These are phyloP conservation scores for Sminthopsis crassicaudata DNA, from an alignment of 2,113 vertebrate species.

Conservation along the genomic window DNA sequence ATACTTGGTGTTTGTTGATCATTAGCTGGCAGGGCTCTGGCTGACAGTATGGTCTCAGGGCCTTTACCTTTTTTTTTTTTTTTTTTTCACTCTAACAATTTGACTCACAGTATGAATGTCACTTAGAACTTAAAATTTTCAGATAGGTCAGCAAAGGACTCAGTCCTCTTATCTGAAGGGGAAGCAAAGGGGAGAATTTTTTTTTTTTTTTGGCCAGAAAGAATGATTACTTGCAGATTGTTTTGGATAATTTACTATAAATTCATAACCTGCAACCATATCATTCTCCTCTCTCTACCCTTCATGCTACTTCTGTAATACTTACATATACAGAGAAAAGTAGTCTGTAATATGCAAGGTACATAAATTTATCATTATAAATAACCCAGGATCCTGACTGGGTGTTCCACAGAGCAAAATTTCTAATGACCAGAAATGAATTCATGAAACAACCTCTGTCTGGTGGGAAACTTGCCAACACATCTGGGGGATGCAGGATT, in stretches of 20 bases:
- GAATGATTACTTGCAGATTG: not conserved
- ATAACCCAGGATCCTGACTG: not conserved
- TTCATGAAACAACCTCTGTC: not conserved
- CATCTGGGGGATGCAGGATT: accelerated
- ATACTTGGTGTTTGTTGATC: not conserved
- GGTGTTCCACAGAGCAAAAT: not conserved
- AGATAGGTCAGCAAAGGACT: not conserved
- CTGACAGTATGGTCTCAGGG: not conserved
- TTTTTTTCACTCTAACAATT: not conserved
- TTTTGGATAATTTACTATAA: too few species aligned
- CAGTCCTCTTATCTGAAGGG: accelerated
- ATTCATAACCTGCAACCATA: not conserved
- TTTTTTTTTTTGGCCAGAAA: not conserved
- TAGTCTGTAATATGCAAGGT: not conserved
- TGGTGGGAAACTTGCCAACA: not conserved
- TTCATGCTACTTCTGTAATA: not conserved
- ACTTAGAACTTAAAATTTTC: not conserved
- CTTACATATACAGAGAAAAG: not conserved
- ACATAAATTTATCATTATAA: not conserved
- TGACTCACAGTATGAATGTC: not conserved
- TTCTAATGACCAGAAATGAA: not conserved
- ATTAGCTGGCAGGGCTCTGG: not conserved
- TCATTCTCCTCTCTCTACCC: not conserved
- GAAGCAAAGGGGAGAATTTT: not conserved
- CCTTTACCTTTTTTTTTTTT: not conserved